Base-by-base conservation (phyloP, 2,113 vertebrate genomes). In the Ptyas mucosa region DNA sequence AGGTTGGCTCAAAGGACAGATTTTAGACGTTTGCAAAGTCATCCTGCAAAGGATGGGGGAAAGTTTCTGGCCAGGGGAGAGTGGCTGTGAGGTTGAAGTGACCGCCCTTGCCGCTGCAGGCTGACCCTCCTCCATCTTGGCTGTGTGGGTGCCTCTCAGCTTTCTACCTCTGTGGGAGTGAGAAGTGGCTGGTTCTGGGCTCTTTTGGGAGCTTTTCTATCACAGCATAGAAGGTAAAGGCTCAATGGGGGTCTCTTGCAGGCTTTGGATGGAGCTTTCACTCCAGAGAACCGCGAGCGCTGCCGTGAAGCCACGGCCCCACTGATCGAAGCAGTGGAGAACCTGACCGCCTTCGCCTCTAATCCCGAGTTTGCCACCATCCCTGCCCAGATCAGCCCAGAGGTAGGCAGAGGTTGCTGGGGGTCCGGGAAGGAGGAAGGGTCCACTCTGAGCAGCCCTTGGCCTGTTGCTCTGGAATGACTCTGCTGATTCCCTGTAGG, bases 341-440 rank as follows among this genome's bases (percentile, higher is more conserved):
- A 99, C 94, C 98, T 99, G 90, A 99, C 99, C 0, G 99, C 99
- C 88, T 99, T 99, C 0, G 99, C 99, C 29, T 99, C 99, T 95
- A 99, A 99, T 97, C 99, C 99, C 0, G 99, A 99, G 96, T 99
- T 99, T 0, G 98, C 99, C 92, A 99, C 99, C 0, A 96, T 99
- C 93, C 99, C 99, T 52, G 99, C 99, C 64, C 98, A 99, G 96
- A 99, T 99, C 96, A 99, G 99, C 95, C 98, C 98, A 0, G 99
- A 99, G 98, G 99, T 99, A 85, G 75, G 75, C 3, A 21, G 18
- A 20, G 34, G 34, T 20, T 39, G n/a, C 15, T 3, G 34, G 34
- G 34, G 6, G 69, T 7, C 12, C 12, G 6, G 29, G 64, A 14
- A 39, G n/a, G n/a, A 39, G 34, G 69, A 21, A 81, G 69, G 75